Base-by-base conservation (phyloP, 2,888 invertebrate genomes). In the Cryptocephalus moraei region DNA sequence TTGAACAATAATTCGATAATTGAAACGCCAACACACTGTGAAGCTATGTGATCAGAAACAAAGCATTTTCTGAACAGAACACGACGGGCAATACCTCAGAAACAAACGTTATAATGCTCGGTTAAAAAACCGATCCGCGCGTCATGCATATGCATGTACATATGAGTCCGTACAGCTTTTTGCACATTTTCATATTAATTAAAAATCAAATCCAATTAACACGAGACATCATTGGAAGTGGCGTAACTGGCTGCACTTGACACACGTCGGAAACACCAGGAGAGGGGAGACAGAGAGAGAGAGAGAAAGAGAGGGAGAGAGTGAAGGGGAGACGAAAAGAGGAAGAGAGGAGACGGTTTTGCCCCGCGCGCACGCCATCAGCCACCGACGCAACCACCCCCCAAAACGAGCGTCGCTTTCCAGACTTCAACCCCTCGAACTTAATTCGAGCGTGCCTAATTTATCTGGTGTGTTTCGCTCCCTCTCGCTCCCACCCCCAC, bases 201-300 rank as follows among this genome's bases (percentile, higher is more conserved):
- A 70, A 69, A 69, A 70, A 69, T 67, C 67, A 66, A 63, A 69
- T 70, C 69, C 70, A 70, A 70, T 70, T 70, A 70, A 65, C 63
- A 62, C 60, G 60, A 64, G 63, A 63, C 65, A 61, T 65, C 62
- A 64, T 65, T 63, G 63, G 63, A 59, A 62, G 60, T 61, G 65
- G 62, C 57, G 59, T 61, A 55, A 58, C 59, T 59, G 64, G 62
- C 68, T 70, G 70, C 67, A 68, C 68, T 68, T 70, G 70, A 70
- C 70, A 66, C 63, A 69, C 69, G 70, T 70, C 70, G 65, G 59
- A 59, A 64, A 64, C 67, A 67, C 36, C 22, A 22, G 22, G 22
- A 22, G 22, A 22, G 22, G 22, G 22, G 6, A 22, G n/a, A n/a
- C n/a, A 22, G 22, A 22, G 22, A 22, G 22, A 22, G 22, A 22